Base-by-base conservation (phyloP, 2,113 vertebrate genomes). In the Gnathonemus echidnorhynchus region DNA sequence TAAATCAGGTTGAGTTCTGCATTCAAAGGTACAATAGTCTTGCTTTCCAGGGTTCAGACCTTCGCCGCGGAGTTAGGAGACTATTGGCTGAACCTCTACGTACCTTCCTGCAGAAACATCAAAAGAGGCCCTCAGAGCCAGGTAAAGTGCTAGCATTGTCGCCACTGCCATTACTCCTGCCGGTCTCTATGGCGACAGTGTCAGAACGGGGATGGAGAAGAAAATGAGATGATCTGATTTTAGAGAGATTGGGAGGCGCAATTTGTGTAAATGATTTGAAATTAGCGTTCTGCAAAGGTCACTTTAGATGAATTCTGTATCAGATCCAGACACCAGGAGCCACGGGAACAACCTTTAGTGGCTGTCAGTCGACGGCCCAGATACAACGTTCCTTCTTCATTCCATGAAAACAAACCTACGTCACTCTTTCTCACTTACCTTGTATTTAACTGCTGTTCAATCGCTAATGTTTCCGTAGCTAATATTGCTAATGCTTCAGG, bases 191-290 rank as follows among this genome's bases (percentile, higher is more conserved):
- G 74, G 74, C 17, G 74, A 77, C 74, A 39, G 35, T 42, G 74
- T 77, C 74, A 77, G 74, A 42, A 42, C 5, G 74, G 35, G 74
- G 74, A 77, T 17, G 35, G 74, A 77, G 15, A 42, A 39, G 27
- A 77, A 77, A 42, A 77, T 42, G 3, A 19, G 35, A 77, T 42
- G 35, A 77, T 77, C 35, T 77, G 74, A 77, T 77, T 77, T 77
- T 42, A 15, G 35, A 39, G 15, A 77, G 74, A 77, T 42, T 77
- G 74, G 74, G 74, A 15, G 35, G 31, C 1, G 35, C 74, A 77
- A 77, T 77, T 77, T 77, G 74, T 77, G 74, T 77, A 39, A 77
- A 77, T 39, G 27, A 77, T 77, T 77, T 77, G 74, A 77, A 77
- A 77, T 77, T 77, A 77, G 4, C 15, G 35, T 42, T 77, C 74